phyloP scores from a whole-genome alignment of 2,888 invertebrate species.

The Aelia acuminata region DNA sequence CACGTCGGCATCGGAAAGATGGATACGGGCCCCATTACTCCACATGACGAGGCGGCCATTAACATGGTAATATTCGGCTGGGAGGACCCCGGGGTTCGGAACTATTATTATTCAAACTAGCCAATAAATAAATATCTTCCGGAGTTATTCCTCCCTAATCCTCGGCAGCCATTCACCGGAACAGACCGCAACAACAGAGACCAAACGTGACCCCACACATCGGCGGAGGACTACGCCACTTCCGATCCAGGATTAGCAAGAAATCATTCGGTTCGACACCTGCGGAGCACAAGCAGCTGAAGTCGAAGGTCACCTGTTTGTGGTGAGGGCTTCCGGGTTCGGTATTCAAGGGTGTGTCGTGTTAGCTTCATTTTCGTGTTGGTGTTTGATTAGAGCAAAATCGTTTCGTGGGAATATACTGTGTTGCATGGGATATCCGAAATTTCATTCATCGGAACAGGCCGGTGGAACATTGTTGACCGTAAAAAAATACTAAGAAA shows the following conservation, averaged over 20 bases:
- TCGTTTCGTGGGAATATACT: too few species aligned
- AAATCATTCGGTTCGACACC: conserved; percentile 7
- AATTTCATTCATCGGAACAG: too few species aligned
- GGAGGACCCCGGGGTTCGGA: too few species aligned
- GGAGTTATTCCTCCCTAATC: neutral
- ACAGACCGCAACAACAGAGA: too few species aligned
- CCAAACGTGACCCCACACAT: conserved; percentile 14
- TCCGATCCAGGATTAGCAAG: conserved; percentile 10
- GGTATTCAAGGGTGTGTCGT: neutral
- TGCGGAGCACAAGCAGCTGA: conserved; percentile 10
- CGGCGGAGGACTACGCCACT: neutral
- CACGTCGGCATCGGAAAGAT: neutral
- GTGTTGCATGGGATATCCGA: too few species aligned
- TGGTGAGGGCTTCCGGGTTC: neutral
- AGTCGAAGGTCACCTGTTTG: neutral
- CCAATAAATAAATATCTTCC: conserved; percentile 14
- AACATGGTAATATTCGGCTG: neutral
- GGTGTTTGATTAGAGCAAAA: too few species aligned
- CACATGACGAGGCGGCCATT: neutral
- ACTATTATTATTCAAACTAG: neutral
- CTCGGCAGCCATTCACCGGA: neutral
- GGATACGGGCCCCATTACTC: neutral
- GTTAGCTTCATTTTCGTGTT: neutral
- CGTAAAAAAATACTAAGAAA: too few species aligned
- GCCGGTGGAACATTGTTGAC: too few species aligned